These are phyloP conservation scores for Meiosimyza platycephala DNA, from an alignment of 2,888 invertebrate genomes.

Conservation along the genomic window DNA sequence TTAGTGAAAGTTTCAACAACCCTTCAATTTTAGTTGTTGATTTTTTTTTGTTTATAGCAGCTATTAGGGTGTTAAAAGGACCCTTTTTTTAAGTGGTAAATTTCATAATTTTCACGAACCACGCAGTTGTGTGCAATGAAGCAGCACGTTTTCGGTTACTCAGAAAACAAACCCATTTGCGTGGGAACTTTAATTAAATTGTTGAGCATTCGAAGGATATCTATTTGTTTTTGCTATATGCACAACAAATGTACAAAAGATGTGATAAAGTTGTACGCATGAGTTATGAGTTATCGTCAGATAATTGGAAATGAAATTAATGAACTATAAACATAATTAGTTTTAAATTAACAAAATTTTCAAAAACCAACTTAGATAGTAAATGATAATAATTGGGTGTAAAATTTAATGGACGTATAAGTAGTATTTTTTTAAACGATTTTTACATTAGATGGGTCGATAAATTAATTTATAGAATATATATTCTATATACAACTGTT, in stretches of 20 bases:
- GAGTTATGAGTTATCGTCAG: constrained; percentile 48
- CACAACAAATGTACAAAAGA: neutral
- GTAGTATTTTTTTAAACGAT: too few species aligned
- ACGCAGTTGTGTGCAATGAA: constrained; percentile 23
- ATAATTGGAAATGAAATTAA: constrained; percentile 58
- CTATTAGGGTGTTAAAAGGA: too few species aligned
- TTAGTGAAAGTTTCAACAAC: neutral
- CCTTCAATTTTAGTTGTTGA: too few species aligned
- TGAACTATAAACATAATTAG: constrained; percentile 47
- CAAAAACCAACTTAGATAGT: constrained; percentile 18
- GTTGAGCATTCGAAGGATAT: too few species aligned
- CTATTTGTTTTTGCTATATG: too few species aligned
- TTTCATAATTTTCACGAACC: constrained; percentile 9
- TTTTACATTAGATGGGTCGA: too few species aligned
- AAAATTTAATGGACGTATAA: neutral
- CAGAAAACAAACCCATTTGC: neutral
- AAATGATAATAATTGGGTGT: constrained; percentile 14
- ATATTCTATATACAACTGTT: too few species aligned
- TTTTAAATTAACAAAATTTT: constrained; percentile 23
- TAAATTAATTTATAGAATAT: too few species aligned
- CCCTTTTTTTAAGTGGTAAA: neutral
- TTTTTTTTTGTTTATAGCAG: neutral
- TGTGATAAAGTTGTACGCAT: neutral
- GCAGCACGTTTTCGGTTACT: neutral
- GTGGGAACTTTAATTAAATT: constrained; percentile 20